Percentiles rank a stretch among this genome's conserved stretches.
phyloP scores from a whole-genome alignment of 1,140 invertebrate genomes.

The Tribolium madens region DNA sequence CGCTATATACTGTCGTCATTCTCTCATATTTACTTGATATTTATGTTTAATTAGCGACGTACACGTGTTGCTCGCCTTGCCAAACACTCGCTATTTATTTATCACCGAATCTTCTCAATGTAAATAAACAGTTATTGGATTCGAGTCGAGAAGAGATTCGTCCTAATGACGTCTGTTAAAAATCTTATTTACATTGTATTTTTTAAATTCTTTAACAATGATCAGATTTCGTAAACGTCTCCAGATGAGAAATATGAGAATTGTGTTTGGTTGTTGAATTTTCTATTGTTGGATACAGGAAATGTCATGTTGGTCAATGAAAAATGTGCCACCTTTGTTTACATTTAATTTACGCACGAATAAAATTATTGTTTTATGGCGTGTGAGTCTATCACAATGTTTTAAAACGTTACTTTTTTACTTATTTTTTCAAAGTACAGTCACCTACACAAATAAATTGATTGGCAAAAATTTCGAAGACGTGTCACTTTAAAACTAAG shows the following conservation, averaged over 20 bases:
- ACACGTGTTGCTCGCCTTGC: conserved; percentile 12
- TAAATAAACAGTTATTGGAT: not conserved
- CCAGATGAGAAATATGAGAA: not conserved
- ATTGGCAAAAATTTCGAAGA: no score
- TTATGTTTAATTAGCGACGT: conserved; percentile 34
- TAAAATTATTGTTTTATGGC: not conserved
- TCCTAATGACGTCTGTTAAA: not conserved
- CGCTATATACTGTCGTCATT: conserved; percentile 38
- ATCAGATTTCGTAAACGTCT: not conserved
- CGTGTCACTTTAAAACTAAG: no score
- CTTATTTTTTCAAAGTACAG: no score
- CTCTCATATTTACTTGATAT: conserved; percentile 30
- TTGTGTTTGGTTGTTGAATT: not conserved
- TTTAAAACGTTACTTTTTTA: no score
- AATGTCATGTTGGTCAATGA: not conserved
- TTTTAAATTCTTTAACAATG: not conserved
- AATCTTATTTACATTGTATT: not conserved
- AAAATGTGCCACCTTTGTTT: not conserved
- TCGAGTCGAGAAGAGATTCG: no score
- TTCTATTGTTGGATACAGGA: not conserved
- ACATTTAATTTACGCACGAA: not conserved
- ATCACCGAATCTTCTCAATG: not conserved
- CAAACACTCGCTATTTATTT: not conserved
- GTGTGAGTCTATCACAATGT: no score
- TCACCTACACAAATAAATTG: no score